Percentiles rank a stretch among this genome's conserved stretches.
These are phyloP conservation scores for Pristionchus maxplancki DNA, from an alignment of 2,888 invertebrate species.

Conservation along the genomic window DNA sequence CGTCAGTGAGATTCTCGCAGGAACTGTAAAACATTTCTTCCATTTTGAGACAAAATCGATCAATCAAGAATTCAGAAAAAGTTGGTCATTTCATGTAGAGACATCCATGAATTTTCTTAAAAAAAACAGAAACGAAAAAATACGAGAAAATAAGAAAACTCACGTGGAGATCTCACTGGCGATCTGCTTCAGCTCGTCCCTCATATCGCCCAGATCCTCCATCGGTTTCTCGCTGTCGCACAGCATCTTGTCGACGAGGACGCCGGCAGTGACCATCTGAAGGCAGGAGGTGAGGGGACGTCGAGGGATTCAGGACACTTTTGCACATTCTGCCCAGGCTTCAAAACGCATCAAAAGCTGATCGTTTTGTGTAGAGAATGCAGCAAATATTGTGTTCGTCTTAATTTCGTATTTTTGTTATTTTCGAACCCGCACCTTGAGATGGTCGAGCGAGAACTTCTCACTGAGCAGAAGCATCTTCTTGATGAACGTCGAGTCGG, in stretches of 20 bases:
- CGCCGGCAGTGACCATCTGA: slow-evolving; percentile 59
- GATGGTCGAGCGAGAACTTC: slow-evolving; percentile 66
- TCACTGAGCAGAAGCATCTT: slow-evolving; percentile 73
- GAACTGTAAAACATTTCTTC: not conserved
- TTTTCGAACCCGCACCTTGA: slow-evolving; percentile 8
- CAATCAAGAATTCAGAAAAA: too few species aligned
- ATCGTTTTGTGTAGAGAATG: too few species aligned
- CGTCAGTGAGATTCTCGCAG: slow-evolving; percentile 53
- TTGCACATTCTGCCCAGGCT: too few species aligned
- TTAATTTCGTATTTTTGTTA: not conserved
- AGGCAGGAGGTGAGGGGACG: too few species aligned
- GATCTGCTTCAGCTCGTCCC: slow-evolving; percentile 65
- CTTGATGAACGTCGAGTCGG: slow-evolving; percentile 71
- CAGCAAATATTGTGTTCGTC: too few species aligned
- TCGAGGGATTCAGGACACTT: too few species aligned
- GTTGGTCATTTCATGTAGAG: too few species aligned
- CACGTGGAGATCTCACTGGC: slow-evolving; percentile 62
- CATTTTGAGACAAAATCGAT: too few species aligned
- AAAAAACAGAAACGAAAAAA: too few species aligned
- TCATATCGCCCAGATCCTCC: slow-evolving; percentile 58
- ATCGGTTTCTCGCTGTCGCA: slow-evolving; percentile 32
- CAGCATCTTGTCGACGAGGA: slow-evolving; percentile 63
- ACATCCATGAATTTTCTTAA: too few species aligned
- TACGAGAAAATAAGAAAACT: not conserved
- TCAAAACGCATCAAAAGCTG: too few species aligned